A percentile compares a stretch with the other conserved stretches of the same genome.
Conservation (phyloP, 92 coral and sea anemone species). For the Porites lobata region DNA sequence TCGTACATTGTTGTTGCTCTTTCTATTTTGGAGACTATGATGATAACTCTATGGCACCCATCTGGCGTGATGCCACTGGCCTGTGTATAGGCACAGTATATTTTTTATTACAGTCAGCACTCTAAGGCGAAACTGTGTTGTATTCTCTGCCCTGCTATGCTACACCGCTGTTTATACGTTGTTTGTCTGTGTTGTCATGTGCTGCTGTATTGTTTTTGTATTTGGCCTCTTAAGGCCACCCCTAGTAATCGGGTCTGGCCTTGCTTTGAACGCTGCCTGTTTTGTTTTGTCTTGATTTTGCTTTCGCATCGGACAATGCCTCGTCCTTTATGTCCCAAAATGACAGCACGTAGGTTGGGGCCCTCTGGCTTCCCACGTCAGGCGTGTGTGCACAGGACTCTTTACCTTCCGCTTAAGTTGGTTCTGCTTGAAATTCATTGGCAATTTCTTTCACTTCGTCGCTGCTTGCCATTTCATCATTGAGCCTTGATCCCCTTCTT, state of each 20-base stretch:
- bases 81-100: no score
- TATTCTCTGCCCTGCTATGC: no score
- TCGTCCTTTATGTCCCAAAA: slow-evolving; percentile 9
- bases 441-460: no score
- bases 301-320: slow-evolving; percentile 3
- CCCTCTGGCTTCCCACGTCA: slow-evolving; percentile 1
- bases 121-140: no score
- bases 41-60: background rate
- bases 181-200: no score
- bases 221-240: background rate
- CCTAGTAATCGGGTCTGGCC: background rate
- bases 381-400: background rate
- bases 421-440: no score
- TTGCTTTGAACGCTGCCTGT: slow-evolving; percentile 1
- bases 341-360: slow-evolving; percentile 7
- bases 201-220: no score
- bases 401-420: background rate
- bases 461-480: no score
- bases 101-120: no score
- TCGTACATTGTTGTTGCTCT: background rate
- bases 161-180: no score
- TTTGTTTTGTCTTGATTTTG: slow-evolving; percentile 15
- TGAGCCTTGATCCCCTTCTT: no score
- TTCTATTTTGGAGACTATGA: background rate
- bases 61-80: background rate